Evolutionary conservation across 2,888 invertebrate genomes (phyloP), one percentile per base, ranked within the genome.

Genomic region (Alentia gelatinosa): DNA sequence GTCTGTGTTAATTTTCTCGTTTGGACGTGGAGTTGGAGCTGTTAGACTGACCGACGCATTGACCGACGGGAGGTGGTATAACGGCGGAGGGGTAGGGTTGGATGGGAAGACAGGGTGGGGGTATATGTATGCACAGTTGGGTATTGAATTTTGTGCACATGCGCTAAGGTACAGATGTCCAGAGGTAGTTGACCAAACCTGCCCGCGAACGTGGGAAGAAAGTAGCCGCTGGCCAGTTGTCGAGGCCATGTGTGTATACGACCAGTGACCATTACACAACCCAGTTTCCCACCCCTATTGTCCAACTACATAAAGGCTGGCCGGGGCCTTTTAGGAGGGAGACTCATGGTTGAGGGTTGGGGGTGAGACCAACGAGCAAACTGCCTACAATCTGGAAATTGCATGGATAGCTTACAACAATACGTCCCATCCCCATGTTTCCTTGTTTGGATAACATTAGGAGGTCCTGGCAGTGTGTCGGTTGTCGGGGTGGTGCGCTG

Each of bases 151-250:
- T 15, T 7, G 47, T 3, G n/a, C 56, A 56, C 7, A 79, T 35
- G 35, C 3, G 79, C 5, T 47, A 47, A 50, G 86, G 74, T 26
- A 33, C 74, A 19, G n/a, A n/a, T n/a, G n/a, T n/a, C n/a, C n/a
- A n/a, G n/a, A n/a, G n/a, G n/a, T n/a, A n/a, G 35, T 39, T 83
- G 83, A 83, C 83, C 83, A 83, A 39, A 83, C 83, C 23, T 83
- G 83, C n/a, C 83, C 35, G 39, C 7, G 9, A 40, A 86, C 86
- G 86, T 86, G 86, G 86, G 86, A 86, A 86, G 42, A 50, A 50
- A 50, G 86, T 86, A 50, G 86, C 86, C 86, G 47, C 33, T 86
- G 42, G 86, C 86, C 86, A 86, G 42, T 86, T 86, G 86, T 42
- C 30, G 47, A 26, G 86, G 47, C 26, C 86, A 86, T 86, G 50